Percentiles rank a stretch among this genome's conserved stretches.
Evolutionary conservation across 92 coral and sea anemone genomes (phyloP).

Genomic region (Parazoanthus darwini): DNA sequence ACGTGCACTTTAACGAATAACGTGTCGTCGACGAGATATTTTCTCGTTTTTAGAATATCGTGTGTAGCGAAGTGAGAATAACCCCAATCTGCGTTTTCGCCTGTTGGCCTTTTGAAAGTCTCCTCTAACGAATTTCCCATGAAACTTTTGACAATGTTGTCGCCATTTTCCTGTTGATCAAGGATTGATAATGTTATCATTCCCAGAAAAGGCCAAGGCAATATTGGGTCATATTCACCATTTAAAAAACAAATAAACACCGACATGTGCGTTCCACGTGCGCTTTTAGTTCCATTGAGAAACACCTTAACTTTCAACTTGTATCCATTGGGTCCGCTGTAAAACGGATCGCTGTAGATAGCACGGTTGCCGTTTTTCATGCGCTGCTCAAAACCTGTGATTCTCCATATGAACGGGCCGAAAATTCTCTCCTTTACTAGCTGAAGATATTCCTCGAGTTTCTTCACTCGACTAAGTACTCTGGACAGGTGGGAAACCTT

Average conservation of each 20-base stretch:
- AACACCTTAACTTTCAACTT: background rate
- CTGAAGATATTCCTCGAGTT: background rate
- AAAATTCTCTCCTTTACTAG: background rate
- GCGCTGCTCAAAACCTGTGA: background rate
- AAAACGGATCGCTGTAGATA: background rate
- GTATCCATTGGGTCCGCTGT: background rate
- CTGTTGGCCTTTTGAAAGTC: background rate
- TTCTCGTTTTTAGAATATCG: no score
- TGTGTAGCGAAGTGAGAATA: no score
- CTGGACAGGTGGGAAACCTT: background rate
- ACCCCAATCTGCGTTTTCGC: no score
- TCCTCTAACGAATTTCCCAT: background rate
- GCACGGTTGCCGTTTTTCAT: background rate
- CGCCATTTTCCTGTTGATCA: background rate
- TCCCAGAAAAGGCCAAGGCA: constrained; percentile 1
- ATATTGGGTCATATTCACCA: background rate
- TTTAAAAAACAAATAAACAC: background rate
- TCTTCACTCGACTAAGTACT: background rate
- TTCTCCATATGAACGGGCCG: background rate
- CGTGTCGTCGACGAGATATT: no score
- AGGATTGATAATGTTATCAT: background rate
- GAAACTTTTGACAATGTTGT: background rate
- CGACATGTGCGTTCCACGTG: background rate
- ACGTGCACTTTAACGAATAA: no score
- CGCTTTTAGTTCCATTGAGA: background rate